These are phyloP conservation scores for Selenia dentaria DNA, from an alignment of 2,888 invertebrate species.

Conservation along the genomic window DNA sequence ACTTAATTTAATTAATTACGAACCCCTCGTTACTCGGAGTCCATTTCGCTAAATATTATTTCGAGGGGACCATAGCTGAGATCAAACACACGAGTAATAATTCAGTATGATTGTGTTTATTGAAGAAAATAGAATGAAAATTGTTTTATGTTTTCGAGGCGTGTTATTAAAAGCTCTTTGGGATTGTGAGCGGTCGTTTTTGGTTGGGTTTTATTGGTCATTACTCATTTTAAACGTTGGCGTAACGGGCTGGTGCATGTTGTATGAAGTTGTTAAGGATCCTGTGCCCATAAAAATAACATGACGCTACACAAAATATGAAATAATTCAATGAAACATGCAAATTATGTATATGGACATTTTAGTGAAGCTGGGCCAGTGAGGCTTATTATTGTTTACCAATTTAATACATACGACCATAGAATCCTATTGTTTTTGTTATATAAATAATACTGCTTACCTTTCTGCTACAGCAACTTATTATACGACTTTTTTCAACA, in stretches of 20 bases:
- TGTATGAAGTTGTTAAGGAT: slow-evolving; percentile 69
- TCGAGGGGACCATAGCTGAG: slow-evolving; percentile 61
- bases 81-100: slow-evolving; percentile 61
- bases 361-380: no score
- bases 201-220: slow-evolving; percentile 70
- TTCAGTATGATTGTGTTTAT: slow-evolving; percentile 51
- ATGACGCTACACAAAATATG: slow-evolving; percentile 25
- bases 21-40: slow-evolving; percentile 59
- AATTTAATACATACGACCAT: no score
- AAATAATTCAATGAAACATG: no score
- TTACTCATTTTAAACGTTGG: slow-evolving; percentile 71
- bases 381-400: no score
- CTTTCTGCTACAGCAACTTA: no score
- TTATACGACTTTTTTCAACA: no score
- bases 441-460: no score
- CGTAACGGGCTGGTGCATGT: slow-evolving; percentile 58
- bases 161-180: slow-evolving; percentile 46
- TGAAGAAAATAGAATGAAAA: slow-evolving; percentile 54
- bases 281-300: slow-evolving; percentile 53
- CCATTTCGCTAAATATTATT: slow-evolving; percentile 79
- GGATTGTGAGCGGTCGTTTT: slow-evolving; percentile 56
- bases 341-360: no score
- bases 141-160: slow-evolving; percentile 40
- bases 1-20: slow-evolving; percentile 83
- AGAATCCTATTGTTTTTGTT: no score